Evolutionary conservation across 2,113 vertebrate species (phyloP).

Genomic region (Halcyon senegalensis): DNA sequence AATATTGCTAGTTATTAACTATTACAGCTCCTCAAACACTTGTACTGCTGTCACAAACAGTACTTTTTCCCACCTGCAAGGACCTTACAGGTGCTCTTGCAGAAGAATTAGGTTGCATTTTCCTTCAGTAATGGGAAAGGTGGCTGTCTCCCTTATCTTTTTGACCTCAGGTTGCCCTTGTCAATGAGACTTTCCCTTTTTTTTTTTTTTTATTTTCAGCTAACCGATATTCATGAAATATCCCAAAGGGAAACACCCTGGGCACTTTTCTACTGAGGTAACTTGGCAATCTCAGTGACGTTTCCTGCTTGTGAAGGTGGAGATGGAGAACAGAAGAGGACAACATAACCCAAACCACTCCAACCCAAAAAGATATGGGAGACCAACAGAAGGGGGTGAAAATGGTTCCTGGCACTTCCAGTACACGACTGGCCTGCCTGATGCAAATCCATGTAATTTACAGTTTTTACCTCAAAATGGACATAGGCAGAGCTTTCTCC

Average conservation of each 20-base stretch:
- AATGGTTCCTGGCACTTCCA: neutral
- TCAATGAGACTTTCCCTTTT: neutral
- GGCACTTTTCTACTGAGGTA: neutral
- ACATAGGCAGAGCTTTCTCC: neutral
- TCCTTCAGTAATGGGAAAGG: neutral
- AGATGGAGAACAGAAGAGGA: neutral
- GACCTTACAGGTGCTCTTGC: neutral
- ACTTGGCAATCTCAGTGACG: neutral
- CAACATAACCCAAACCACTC: neutral
- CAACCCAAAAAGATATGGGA: neutral
- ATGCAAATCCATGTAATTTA: neutral
- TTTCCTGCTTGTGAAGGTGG: neutral
- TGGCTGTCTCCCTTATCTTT: neutral
- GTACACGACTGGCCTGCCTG: neutral
- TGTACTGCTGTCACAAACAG: neutral
- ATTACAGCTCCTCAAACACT: neutral
- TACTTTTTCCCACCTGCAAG: neutral
- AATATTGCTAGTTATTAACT: slow-evolving; percentile 3
- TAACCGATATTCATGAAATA: neutral
- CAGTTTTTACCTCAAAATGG: neutral
- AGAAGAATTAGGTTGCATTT: neutral
- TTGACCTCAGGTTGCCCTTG: neutral
- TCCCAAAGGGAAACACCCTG: neutral
- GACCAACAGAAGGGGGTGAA: neutral
- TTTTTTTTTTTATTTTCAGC: neutral